These are phyloP conservation scores for Rhipidura dahli DNA, from an alignment of 2,113 vertebrate genomes.

Conservation along the genomic window DNA sequence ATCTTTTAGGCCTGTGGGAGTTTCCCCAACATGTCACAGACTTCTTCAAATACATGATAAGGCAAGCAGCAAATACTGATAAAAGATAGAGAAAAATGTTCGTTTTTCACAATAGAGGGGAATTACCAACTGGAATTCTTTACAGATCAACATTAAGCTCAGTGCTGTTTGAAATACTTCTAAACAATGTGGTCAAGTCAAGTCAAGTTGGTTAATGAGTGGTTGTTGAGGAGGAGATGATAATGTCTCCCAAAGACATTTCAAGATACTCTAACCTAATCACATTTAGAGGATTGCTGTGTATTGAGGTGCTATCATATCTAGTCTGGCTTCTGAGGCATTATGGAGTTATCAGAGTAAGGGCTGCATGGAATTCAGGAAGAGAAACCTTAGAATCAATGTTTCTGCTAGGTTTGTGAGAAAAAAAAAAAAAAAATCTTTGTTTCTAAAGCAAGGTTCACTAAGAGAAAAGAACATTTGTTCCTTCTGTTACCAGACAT, in stretches of 20 bases:
- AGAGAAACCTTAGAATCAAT: background rate
- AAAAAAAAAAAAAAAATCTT: background rate
- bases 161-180: background rate
- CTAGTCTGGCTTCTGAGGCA: background rate
- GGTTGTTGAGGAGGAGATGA: background rate
- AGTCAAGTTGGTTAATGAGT: background rate
- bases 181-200: background rate
- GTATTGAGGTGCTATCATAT: background rate
- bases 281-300: background rate
- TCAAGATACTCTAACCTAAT: background rate
- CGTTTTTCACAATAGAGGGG: background rate
- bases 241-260: background rate
- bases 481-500: background rate
- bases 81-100: background rate
- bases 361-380: background rate
- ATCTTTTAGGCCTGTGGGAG: background rate
- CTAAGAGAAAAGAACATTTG: background rate
- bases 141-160: background rate
- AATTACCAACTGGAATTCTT: background rate
- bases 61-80: background rate
- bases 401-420: background rate
- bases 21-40: background rate
- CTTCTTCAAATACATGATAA: background rate
- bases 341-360: background rate
- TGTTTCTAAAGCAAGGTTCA: background rate